These are phyloP conservation scores for Trinectes maculatus DNA, from an alignment of 2,113 vertebrate genomes.

Conservation along the genomic window DNA sequence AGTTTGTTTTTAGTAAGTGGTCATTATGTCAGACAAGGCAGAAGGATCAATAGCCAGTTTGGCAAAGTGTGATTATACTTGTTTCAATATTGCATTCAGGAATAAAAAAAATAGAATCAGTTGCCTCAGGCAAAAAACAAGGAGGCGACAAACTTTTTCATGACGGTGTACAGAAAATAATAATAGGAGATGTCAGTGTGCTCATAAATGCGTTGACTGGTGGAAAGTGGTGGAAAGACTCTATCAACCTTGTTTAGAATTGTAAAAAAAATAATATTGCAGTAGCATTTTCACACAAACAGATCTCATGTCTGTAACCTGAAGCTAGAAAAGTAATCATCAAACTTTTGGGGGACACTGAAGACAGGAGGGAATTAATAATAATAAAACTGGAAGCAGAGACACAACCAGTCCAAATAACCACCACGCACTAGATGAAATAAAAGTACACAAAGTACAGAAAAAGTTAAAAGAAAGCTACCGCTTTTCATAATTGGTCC, in stretches of 20 bases:
- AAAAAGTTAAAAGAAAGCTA: conserved; percentile 19
- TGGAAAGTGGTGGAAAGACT: conserved; percentile 60
- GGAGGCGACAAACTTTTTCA: conserved; percentile 58
- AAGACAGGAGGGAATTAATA: conserved; percentile 2
- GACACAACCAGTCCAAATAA: conserved; percentile 24
- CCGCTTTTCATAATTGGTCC: not conserved
- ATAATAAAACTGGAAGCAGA: conserved; percentile 23
- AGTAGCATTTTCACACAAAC: conserved; percentile 43
- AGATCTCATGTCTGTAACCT: conserved; percentile 56
- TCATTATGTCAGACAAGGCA: conserved; percentile 33
- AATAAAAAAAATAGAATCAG: conserved; percentile 35
- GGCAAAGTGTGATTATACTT: conserved; percentile 47
- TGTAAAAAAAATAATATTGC: conserved; percentile 53
- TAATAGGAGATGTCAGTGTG: conserved; percentile 63
- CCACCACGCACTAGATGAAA: not conserved
- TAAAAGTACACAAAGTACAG: not conserved
- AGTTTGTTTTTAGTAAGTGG: conserved; percentile 12
- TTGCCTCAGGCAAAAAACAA: conserved; percentile 60
- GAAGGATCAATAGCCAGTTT: conserved; percentile 61
- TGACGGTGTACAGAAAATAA: conserved; percentile 68
- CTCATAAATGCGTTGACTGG: conserved; percentile 65
- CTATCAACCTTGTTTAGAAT: conserved; percentile 63
- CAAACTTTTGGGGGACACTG: conserved; percentile 31
- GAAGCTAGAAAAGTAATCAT: conserved; percentile 59
- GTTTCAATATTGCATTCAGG: conserved; percentile 39